Evolutionary conservation across 2,113 vertebrate species (phyloP), one percentile per base, ranked within the genome.

Genomic region (Accipiter virgatus): DNA sequence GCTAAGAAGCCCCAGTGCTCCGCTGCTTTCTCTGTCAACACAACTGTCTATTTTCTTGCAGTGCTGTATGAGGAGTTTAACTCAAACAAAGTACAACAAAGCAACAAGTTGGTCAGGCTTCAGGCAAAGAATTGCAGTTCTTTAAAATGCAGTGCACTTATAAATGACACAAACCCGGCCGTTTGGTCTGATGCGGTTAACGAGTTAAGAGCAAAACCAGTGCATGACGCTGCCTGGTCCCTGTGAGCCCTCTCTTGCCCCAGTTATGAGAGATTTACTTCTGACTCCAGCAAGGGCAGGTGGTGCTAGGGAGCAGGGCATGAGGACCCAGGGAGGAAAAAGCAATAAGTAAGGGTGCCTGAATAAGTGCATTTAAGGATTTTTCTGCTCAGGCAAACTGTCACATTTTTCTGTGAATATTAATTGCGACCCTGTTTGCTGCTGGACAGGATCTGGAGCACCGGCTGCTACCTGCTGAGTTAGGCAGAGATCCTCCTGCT

Each of bases 21-120:
- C 81, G 50, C 55, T 75, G 56, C 74, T 80, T 73, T 75, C 52
- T 75, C 47, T 1, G 0, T 45, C 68, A 87, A 14, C 11, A 1
- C 59, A 71, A 11, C 27, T 81, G 19, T 73, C 22, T 52, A 1
- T 56, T 72, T 95, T 65, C 73, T 86, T 79, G 27, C 27, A 61
- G 65, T 58, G 53, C 65, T 53, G 13, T 53, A 5, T 50, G 86
- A 81, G 29, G 61, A 82, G 17, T 81, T 86, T 59, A 43, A n/a
- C 36, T 88, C 21, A 12, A 72, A 71, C 42, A 32, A 96, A 92
- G 80, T 74, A 29, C 20, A 63, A 32, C 27, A 88, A 81, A 91
- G 73, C 53, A 68, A 92, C 77, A 97, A 82, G 91, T 91, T 89
- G 52, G 53, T 75, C 58, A 50, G 58, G 36, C 81, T 92, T 87